phyloP scores from a whole-genome alignment of 2,797 vertebrate genomes.

The Oryzias sinensis region DNA sequence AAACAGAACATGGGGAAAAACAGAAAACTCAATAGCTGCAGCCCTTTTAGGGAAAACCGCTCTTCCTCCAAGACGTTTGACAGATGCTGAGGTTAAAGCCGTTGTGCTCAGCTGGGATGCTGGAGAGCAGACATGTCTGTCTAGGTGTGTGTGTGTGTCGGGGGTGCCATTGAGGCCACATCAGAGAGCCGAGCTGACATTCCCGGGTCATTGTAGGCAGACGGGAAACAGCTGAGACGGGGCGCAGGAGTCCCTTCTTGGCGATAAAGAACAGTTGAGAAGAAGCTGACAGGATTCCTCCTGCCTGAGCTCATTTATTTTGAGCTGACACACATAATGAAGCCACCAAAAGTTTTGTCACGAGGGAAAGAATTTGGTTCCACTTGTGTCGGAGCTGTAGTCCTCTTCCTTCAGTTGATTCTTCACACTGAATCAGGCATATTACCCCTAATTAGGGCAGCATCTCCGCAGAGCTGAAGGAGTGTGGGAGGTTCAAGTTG shows the following conservation, averaged over 20 bases:
- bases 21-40: slow-evolving; percentile 51
- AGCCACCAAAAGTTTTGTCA: slow-evolving; percentile 8
- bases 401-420: slow-evolving; percentile 8
- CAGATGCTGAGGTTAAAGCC: slow-evolving; percentile 56
- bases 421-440: slow-evolving; percentile 29
- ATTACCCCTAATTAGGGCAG: slow-evolving; percentile 50
- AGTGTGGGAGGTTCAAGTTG: slow-evolving; percentile 30
- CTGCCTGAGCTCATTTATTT: slow-evolving; percentile 16
- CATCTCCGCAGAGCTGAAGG: slow-evolving; percentile 16
- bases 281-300: slow-evolving; percentile 25
- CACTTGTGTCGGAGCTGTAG: slow-evolving; percentile 12
- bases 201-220: slow-evolving; percentile 45
- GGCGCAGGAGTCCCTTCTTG: slow-evolving; percentile 37
- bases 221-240: slow-evolving; percentile 36
- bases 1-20: slow-evolving; percentile 52
- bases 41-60: slow-evolving; percentile 48
- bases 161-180: slow-evolving; percentile 26
- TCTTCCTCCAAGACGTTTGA: slow-evolving; percentile 47
- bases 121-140: slow-evolving; percentile 24
- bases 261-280: slow-evolving; percentile 42
- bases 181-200: slow-evolving; percentile 58
- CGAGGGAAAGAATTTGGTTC: slow-evolving; percentile 17
- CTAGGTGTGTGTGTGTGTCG: slow-evolving; percentile 8
- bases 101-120: slow-evolving; percentile 60
- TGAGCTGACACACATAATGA: neutral